Percentiles rank a stretch among this genome's conserved stretches.
These are phyloP conservation scores for Sebastes ruberrimus DNA, from an alignment of 2,797 vertebrate genomes.

Conservation along the genomic window DNA sequence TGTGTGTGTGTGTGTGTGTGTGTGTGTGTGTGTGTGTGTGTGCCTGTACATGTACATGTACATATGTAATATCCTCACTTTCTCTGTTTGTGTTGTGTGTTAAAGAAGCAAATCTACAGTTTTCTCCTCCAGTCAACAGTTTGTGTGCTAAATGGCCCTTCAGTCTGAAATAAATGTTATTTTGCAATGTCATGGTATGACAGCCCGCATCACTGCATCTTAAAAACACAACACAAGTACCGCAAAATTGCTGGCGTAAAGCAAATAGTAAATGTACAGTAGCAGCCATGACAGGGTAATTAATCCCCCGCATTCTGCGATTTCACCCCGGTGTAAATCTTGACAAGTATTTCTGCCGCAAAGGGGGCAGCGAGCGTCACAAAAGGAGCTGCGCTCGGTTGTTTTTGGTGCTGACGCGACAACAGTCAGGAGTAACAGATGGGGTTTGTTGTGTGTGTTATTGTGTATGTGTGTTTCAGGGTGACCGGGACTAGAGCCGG, in stretches of 20 bases:
- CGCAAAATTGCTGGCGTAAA: constrained; percentile 37
- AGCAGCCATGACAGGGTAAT: constrained; percentile 64
- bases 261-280: constrained; percentile 49
- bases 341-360: constrained; percentile 64
- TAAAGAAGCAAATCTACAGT: not conserved
- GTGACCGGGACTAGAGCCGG: constrained; percentile 41
- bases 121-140: constrained; percentile 28
- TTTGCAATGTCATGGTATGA: constrained; percentile 27
- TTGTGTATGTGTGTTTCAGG: constrained; percentile 36
- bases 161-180: constrained; percentile 13
- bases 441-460: constrained; percentile 21
- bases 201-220: constrained; percentile 52
- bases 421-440: constrained; percentile 73
- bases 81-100: not conserved
- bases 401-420: constrained; percentile 75
- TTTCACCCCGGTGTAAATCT: constrained; percentile 60
- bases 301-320: constrained; percentile 53
- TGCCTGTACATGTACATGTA: too few species aligned
- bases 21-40: not conserved
- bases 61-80: not conserved
- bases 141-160: constrained; percentile 33
- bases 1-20: not conserved
- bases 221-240: constrained; percentile 44
- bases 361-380: constrained; percentile 21
- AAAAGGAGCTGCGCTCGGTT: constrained; percentile 64